Conservation (phyloP, 2,888 invertebrate species). For the Poecilobothrus nobilitatus region DNA sequence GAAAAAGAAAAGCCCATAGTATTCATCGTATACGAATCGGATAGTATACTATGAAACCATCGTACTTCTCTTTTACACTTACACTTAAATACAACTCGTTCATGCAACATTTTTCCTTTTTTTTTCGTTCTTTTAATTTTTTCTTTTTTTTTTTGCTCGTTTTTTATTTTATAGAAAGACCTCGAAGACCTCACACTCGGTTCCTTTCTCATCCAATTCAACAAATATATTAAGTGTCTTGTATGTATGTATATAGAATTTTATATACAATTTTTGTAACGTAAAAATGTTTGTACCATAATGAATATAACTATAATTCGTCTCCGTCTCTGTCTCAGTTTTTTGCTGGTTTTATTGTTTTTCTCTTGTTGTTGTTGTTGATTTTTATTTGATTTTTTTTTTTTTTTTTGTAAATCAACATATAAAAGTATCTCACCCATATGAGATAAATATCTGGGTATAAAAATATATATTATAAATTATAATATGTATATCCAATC, state of each 20-base stretch:
- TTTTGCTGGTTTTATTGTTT: background rate
- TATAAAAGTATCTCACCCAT: background rate
- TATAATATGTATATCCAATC: background rate
- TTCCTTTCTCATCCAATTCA: background rate
- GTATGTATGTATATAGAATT: background rate
- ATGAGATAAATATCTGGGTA: background rate
- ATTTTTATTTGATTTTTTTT: background rate
- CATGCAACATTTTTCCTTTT: background rate
- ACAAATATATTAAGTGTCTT: background rate
- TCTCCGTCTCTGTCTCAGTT: background rate
- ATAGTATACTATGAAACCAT: background rate
- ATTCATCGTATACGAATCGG: slow-evolving; percentile 3
- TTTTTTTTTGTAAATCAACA: background rate
- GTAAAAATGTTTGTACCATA: background rate
- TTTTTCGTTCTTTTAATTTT: no score
- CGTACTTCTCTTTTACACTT: background rate
- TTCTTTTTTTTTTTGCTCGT: background rate
- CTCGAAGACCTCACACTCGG: background rate
- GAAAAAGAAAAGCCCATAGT: background rate
- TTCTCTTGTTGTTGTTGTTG: background rate
- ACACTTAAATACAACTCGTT: slow-evolving; percentile 4
- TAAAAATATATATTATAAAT: background rate
- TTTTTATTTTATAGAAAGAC: background rate
- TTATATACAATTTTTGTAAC: background rate
- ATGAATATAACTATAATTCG: background rate